A percentile compares a stretch with the other conserved stretches of the same genome.
phyloP scores from a whole-genome alignment of 2,113 vertebrate species.

The Sylvilagus bachmani region DNA sequence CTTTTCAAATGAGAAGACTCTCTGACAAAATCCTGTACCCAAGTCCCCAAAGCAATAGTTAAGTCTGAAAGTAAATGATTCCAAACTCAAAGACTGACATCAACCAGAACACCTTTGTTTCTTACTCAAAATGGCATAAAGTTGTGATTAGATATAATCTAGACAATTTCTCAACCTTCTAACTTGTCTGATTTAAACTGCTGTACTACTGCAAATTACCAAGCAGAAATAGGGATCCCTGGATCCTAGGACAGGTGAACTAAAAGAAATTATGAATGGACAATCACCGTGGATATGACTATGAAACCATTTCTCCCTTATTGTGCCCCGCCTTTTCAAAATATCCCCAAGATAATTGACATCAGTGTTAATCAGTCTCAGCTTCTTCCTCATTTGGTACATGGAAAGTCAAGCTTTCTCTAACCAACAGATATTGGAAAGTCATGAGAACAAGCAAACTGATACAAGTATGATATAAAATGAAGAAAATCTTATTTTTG shows the following conservation, averaged over 20 bases:
- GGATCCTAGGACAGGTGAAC: neutral
- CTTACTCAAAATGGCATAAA: neutral
- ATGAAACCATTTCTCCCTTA: neutral
- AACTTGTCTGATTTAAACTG: neutral
- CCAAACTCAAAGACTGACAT: neutral
- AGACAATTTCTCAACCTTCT: neutral
- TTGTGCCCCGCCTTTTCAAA: neutral
- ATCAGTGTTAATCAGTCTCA: neutral
- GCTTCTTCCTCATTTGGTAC: neutral
- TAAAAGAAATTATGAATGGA: neutral
- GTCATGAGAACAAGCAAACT: neutral
- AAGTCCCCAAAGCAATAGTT: neutral
- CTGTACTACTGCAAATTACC: neutral
- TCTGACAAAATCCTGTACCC: neutral
- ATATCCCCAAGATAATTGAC: neutral
- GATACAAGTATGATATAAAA: neutral
- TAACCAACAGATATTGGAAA: neutral
- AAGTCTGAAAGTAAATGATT: neutral
- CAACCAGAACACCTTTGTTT: neutral
- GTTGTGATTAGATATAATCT: neutral
- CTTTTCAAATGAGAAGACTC: slow-evolving; percentile 24
- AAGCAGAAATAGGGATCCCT: neutral
- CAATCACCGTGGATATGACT: neutral
- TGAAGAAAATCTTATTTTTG: neutral
- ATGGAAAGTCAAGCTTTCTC: neutral